Evolutionary conservation across 2,888 invertebrate species (phyloP), one percentile per base, ranked within the genome.

Genomic region (Alcis repandata): DNA sequence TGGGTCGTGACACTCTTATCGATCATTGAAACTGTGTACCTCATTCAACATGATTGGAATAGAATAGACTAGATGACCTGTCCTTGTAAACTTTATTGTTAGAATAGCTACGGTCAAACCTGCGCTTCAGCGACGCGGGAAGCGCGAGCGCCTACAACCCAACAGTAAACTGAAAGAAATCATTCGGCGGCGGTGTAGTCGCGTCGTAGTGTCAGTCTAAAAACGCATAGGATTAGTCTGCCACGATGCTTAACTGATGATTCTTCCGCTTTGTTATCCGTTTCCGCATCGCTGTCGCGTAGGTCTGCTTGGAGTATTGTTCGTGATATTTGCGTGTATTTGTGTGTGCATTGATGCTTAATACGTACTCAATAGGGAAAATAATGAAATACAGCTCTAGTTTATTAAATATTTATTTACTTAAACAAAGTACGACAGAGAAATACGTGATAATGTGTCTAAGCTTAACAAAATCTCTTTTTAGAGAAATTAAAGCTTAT

Each of bases 11-110:
- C 79, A 22, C 3, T 83, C 1, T 20, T 84, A 9, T 82, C 78
- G 13, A 61, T 82, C 0, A 27, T 80, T n/a, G 78, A 83, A 70
- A 85, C 83, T 2, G 19, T 74, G 2, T 86, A 82, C 62, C 76
- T 79, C 71, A 79, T 88, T n/a, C 71, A 75, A 36, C 19, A 72
- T 13, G 84, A 87, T 68, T 77, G 81, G 74, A 68, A 68, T 27
- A 78, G 75, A 74, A 78, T 86, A 57, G 70, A 72, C 48, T 63
- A 45, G 56, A 13, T 63, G 62, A 62, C 56, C 56, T 56, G 56
- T 46, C 48, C 62, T 43, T 48, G 43, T 56, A 51, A 62, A 41
- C 54, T 48, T 41, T 61, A 52, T 59, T 63, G 38, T 57, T 57
- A 27, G 38, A 61, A 41, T 56, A 45, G 17, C 11, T 59, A 38